phyloP scores from a whole-genome alignment of 1,140 invertebrate genomes.

The Vanessa tameamea region DNA sequence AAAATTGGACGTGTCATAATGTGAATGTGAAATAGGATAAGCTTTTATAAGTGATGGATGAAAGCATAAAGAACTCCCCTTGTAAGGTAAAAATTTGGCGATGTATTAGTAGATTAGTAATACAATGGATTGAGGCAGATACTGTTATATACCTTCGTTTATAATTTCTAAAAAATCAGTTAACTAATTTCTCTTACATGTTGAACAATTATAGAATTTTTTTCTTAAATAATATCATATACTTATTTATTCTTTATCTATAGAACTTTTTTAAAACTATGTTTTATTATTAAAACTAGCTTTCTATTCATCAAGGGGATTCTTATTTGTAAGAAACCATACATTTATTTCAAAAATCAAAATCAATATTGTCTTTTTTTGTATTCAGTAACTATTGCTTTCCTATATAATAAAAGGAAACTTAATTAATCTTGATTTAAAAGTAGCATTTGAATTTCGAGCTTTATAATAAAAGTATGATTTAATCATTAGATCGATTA shows the following conservation, averaged over 20 bases:
- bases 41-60: conserved; percentile 72
- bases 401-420: conserved; percentile 12
- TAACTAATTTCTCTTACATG: conserved; percentile 9
- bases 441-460: conserved; percentile 13
- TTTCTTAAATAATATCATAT: conserved; percentile 6
- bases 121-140: conserved; percentile 20
- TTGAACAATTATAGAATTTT: conserved; percentile 12
- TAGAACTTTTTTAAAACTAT: conserved; percentile 24
- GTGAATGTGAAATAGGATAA: conserved; percentile 71
- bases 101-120: conserved; percentile 43
- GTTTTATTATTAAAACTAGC: conserved; percentile 37
- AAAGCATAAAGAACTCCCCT: conserved; percentile 72
- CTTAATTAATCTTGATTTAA: not conserved
- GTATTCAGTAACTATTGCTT: conserved; percentile 19
- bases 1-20: conserved; percentile 63
- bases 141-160: conserved; percentile 21
- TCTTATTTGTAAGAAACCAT: conserved; percentile 36
- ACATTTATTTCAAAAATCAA: conserved; percentile 21
- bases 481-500: not conserved
- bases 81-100: conserved; percentile 72
- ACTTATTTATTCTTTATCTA: conserved; percentile 21
- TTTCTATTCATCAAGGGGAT: conserved; percentile 39
- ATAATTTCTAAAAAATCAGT: conserved; percentile 17
- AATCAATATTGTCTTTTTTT: conserved; percentile 9
- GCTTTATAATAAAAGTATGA: conserved; percentile 4